Base-by-base conservation (phyloP, 1,140 invertebrate species). In the Colletes gigas region DNA sequence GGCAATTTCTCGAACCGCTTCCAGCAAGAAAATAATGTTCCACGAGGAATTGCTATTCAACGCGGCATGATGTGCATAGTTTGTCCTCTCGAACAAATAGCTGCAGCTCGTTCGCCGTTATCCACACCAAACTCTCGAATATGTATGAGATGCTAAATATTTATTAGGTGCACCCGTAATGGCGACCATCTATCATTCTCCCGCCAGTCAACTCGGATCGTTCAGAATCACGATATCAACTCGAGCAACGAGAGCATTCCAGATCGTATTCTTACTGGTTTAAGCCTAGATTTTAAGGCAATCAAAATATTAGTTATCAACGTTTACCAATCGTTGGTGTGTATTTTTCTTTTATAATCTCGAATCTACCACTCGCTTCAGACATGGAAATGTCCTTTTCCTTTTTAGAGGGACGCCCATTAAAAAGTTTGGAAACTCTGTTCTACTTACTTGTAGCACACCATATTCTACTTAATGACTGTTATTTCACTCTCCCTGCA, bases 91-190 rank as follows among this genome's bases (percentile, higher is more conserved):
- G 15, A 57, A 59, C 63, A 69, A 82, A 78, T 62, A 71, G 54
- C 62, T 72, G 50, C 30, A 44, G 47, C 65, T 41, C n/a, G 21
- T 19, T 60, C 50, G 41, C 68, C 59, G 39, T 69, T 73, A 73
- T 79, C 50, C 69, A 8, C n/a, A 54, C 10, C 10, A 12, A 74
- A 69, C 66, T 59, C 17, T 69, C 39, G 55, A 60, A 84, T 77
- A 65, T 55, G 68, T 72, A 63, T 44, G 72, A 81, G 60, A 68
- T 21, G 55, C 6, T 81, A 76, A 83, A 83, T 77, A 81, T 83
- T 83, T 77, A 82, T 80, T 74, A 81, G 67, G 14, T 65, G 71
- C 71, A 80, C 66, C 52, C 67, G 5, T 30, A 55, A 57, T 19
- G 66, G 71, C 59, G 55, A 60, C 57, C 19, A 52, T 65, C 59